These are phyloP conservation scores for Drosophila ironensis DNA, from an alignment of 1,140 invertebrate genomes.

Conservation along the genomic window DNA sequence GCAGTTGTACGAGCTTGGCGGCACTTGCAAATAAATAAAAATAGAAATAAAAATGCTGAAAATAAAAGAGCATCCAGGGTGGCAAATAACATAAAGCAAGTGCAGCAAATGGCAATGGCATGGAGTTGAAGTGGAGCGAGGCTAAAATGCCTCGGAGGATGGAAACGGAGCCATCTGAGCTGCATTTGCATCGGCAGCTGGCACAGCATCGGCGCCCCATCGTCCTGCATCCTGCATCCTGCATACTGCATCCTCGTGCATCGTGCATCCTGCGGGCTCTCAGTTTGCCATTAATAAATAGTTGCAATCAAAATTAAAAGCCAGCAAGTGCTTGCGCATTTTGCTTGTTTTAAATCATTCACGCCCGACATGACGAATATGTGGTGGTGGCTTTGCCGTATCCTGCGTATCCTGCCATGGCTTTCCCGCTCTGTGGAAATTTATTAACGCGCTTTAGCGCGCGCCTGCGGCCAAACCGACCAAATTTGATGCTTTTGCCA, in stretches of 20 bases:
- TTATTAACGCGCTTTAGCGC: slow-evolving; percentile 55
- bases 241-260: background rate
- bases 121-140: slow-evolving; percentile 57
- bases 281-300: slow-evolving; percentile 65
- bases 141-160: slow-evolving; percentile 30
- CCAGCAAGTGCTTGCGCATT: slow-evolving; percentile 44
- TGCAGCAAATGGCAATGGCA: slow-evolving; percentile 45
- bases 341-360: slow-evolving; percentile 61
- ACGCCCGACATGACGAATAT: slow-evolving; percentile 43
- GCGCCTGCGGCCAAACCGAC: background rate
- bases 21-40: slow-evolving; percentile 27
- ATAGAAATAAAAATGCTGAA: too few species aligned
- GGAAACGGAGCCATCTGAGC: too few species aligned
- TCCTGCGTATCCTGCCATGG: background rate
- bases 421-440: slow-evolving; percentile 23
- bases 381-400: background rate
- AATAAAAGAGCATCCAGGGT: background rate
- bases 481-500: slow-evolving; percentile 28
- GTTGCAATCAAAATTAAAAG: slow-evolving; percentile 74
- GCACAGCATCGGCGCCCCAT: too few species aligned
- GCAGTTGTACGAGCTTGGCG: slow-evolving; percentile 1
- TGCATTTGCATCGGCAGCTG: background rate
- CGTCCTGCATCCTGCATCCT: background rate
- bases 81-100: slow-evolving; percentile 17
- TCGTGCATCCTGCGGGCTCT: slow-evolving; percentile 12